These are phyloP conservation scores for Aythya fuligula DNA, from an alignment of 2,797 vertebrate genomes.

Conservation along the genomic window DNA sequence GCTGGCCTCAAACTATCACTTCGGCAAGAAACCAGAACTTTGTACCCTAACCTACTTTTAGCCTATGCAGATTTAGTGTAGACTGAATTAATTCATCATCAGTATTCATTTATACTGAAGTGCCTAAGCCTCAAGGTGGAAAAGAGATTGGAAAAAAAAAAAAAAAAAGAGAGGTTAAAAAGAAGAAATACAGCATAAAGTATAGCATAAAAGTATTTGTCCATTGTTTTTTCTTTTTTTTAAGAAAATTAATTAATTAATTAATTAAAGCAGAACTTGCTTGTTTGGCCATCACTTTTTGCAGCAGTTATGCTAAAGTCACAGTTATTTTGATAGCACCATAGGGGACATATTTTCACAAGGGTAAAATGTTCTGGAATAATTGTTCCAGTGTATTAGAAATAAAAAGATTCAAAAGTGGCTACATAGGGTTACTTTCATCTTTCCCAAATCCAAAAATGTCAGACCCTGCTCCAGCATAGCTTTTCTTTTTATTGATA, in stretches of 20 bases:
- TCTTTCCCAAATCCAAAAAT: constrained; percentile 21
- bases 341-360: constrained; percentile 17
- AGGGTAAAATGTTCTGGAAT: constrained; percentile 10
- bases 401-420: constrained; percentile 30
- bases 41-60: constrained; percentile 63
- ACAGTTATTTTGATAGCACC: constrained; percentile 7
- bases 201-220: not conserved
- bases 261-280: not conserved
- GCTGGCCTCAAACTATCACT: constrained; percentile 57
- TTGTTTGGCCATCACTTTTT: constrained; percentile 8
- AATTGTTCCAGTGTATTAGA: not conserved
- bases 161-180: not conserved
- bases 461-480: not conserved
- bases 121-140: not conserved
- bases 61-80: constrained; percentile 6
- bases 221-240: not conserved
- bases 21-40: constrained; percentile 23
- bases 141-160: not conserved
- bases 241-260: no score
- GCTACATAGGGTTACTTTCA: not conserved
- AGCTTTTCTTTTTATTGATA: not conserved
- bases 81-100: constrained; percentile 61
- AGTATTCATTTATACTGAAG: constrained; percentile 55
- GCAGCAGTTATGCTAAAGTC: not conserved
- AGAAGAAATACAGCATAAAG: not conserved